Evolutionary conservation across 64 coral and sea anemone species (phyloP).

Genomic region (Catalaphyllia jardinei): DNA sequence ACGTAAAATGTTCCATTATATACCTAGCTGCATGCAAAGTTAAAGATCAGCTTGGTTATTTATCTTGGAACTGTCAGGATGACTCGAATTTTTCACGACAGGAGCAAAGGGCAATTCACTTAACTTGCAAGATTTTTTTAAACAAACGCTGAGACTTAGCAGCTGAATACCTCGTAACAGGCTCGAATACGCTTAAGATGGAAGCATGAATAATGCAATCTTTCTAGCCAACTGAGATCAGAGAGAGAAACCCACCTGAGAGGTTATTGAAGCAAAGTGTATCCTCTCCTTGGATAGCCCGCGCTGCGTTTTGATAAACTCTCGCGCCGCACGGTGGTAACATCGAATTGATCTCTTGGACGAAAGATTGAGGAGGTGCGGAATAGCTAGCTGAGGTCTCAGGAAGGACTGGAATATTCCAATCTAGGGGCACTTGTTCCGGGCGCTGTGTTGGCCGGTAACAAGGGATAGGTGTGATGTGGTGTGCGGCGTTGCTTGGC

Average conservation of each 20-base stretch:
- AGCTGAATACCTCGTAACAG: not conserved
- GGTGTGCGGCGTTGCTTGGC: not conserved
- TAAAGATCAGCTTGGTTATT: conserved; percentile 9
- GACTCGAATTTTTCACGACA: conserved; percentile 20
- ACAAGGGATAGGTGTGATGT: not conserved
- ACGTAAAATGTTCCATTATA: not conserved
- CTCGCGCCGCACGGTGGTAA: not conserved
- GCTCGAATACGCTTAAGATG: not conserved
- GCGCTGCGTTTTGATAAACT: not conserved
- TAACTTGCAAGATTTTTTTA: conserved; percentile 3
- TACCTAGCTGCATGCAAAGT: not conserved
- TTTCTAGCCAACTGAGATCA: no score
- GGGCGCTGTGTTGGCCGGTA: conserved; percentile 6
- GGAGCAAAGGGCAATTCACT: conserved; percentile 16
- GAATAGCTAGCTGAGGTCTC: not conserved
- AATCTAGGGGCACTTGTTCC: conserved; percentile 12
- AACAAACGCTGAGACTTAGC: not conserved
- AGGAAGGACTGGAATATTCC: conserved; percentile 8
- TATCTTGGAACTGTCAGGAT: not conserved
- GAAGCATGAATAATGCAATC: not conserved
- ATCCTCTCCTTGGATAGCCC: not conserved
- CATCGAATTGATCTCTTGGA: conserved; percentile 18
- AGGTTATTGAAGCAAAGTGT: not conserved
- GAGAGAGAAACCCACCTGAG: conserved; percentile 2
- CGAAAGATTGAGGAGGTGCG: not conserved